Base-by-base conservation (phyloP, 1,140 invertebrate species). In the Medauroidea extradentata region DNA sequence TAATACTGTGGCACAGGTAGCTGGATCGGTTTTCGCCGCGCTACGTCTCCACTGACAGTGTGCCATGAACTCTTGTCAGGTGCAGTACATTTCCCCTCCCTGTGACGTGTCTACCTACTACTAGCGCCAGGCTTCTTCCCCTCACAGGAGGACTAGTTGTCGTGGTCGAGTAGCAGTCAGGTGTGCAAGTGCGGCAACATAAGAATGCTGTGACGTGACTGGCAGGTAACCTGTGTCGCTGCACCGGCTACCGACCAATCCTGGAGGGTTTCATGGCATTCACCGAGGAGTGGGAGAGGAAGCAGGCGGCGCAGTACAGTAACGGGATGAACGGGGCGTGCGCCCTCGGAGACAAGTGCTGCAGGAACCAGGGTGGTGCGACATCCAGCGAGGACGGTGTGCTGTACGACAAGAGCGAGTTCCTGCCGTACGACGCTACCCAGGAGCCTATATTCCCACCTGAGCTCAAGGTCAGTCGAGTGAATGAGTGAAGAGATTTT, bases 391-490 rank as follows among this genome's bases (percentile, higher is more conserved):
- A 76, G 42, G 74, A 83, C 57, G 29, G 29, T 11, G 71, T 78
- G 39, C 57, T 86, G 14, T 89, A 88, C 68, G 76, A 85, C 65
- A 70, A 80, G 21, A 84, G 80, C n/a, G 79, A 86, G 68, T 94
- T 93, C 71, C 71, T 79, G 27, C 88, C 89, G 0, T 89, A 90
- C 59, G 89, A 96, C 77, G 75, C 86, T 4, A 83, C 87, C 8
- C 93, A 97, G 73, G 94, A 98, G 78, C 86, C 90, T 0, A 96
- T 97, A 66, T 98, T 98, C 77, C 95, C 95, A 29, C 90, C 93
- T 2, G 91, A 95, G 73, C 75, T 98, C 48, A 86, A 88, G 74
- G 78, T 94, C 65, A 71, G 53, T 59, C 34, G n/a, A 38, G 16
- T 44, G 5, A 19, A 21, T 44, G 11, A 0, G 13, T n/a, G n/a